Evolutionary conservation across 2,888 invertebrate genomes (phyloP), one percentile per base, ranked within the genome.

Genomic region (Drosophila kanekoi): DNA sequence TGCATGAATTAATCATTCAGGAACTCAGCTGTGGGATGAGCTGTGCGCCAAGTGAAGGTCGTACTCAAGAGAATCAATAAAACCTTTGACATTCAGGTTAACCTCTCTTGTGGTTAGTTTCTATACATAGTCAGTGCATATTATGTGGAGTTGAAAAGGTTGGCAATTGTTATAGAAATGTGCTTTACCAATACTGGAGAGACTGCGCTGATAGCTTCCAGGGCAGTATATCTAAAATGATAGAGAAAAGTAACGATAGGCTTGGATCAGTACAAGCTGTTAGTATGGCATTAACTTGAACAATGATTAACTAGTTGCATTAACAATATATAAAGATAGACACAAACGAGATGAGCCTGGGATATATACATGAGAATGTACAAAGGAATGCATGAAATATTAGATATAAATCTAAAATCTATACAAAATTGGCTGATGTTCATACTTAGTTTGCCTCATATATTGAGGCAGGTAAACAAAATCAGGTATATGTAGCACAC

Each of bases 221-320:
- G 90, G 76, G 81, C 83, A 84, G 77, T 91, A 79, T 72, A 91
- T 80, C 91, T 90, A 89, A 72, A 90, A 90, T 74, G 80, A 90
- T 63, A 91, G 48, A 75, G 73, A 80, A 65, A 72, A 78, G 68
- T 68, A 57, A 57, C 74, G 40, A 72, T 37, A 66, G 37, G 64
- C 60, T 68, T 52, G 54, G 57, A 59, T 77, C 63, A 81, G 64
- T 81, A 60, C 44, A 78, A 69, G 66, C 69, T 67, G 23, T 65
- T 18, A 18, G 59, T 49, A 28, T 28, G 28, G 28, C 28, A 28
- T 6, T 43, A 61, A 67, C 43, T 54, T 61, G 37, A 60, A 51
- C 63, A 61, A 20, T 60, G 40, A 43, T 64, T 45, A 52, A 65
- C 41, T 49, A 40, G 16, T 28, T 28, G 28, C 38, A 60, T 14